Evolutionary conservation across 2,113 vertebrate genomes (phyloP).

Genomic region (Callorhinus ursinus): DNA sequence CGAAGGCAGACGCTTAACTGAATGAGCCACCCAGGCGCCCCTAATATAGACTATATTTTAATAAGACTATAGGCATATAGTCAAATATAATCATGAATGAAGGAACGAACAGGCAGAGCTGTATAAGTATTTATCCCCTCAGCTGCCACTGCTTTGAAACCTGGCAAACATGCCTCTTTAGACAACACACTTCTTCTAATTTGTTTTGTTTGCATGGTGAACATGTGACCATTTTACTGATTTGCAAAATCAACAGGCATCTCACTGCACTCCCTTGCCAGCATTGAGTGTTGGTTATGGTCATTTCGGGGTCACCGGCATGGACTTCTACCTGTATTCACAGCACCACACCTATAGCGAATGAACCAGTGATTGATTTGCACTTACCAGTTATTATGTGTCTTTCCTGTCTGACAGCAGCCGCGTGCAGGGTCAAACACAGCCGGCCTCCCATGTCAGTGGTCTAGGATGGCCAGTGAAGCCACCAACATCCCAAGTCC

Average conservation of each 20-base stretch:
- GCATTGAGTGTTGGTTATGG: not conserved
- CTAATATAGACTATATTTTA: not conserved
- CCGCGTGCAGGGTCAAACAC: slow-evolving; percentile 91
- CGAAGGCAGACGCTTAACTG: not conserved
- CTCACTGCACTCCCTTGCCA: not conserved
- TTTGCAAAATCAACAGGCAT: not conserved
- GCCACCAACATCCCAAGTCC: slow-evolving; percentile 95
- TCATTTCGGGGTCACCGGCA: not conserved
- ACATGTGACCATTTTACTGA: not conserved
- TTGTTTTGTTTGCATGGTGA: not conserved
- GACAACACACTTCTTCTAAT: not conserved
- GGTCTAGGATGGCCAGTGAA: slow-evolving; percentile 99
- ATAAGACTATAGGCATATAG: not conserved
- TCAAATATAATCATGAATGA: not conserved
- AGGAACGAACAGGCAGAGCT: not conserved
- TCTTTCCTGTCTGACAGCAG: slow-evolving; percentile 72
- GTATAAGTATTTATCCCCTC: not conserved
- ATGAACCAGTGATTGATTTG: not conserved
- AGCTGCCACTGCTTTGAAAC: not conserved
- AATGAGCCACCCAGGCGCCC: not conserved
- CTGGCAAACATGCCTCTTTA: not conserved
- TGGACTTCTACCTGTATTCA: not conserved
- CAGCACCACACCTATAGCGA: not conserved
- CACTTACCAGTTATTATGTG: slow-evolving; percentile 27
- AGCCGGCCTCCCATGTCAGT: slow-evolving; percentile 90